Base-by-base conservation (phyloP, 2,797 vertebrate species). In the Enoplosus armatus region DNA sequence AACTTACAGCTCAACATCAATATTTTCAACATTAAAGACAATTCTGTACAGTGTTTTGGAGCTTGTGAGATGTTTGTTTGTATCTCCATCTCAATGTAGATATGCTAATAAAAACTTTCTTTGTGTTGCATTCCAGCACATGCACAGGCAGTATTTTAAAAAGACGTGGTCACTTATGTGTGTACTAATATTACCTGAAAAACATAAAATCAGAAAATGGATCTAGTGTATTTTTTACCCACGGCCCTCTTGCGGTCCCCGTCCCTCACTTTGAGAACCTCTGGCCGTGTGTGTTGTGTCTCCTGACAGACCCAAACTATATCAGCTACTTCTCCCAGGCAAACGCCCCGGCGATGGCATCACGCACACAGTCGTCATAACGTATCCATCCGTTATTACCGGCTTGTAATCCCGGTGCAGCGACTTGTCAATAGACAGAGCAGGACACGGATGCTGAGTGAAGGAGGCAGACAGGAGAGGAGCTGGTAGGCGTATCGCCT, bases 401-500 rank as follows among this genome's bases (percentile, higher is more conserved):
- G 54, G 71, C 20, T 41, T 75, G 85, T 88, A 74, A 89, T 86
- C 77, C 76, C 72, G 43, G 73, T 80, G 86, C 87, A 58, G 82
- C 68, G 35, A 64, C 75, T 68, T 43, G 75, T 77, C 79, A 72
- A 63, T 50, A 70, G 78, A 61, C 82, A 5, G 83, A 82, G 72
- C 79, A 29, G 85, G 79, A 80, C 80, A 31, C 82, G 65, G 84
- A 83, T 12, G 26, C 74, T 22, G 79, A 55, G 62, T 56, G 48
- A 58, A 53, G 58, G 47, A 80, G 68, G 58, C 75, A 60, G 74
- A 77, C 82, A 33, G 69, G 55, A 81, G 78, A 51, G 84, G 75
- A 76, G 85, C 87, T 77, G 78, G 84, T 87, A 80, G 89, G 91
- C 83, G 91, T n/a, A 69, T 72, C 83, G 41, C 83, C 89, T 89